phyloP scores from a whole-genome alignment of 2,888 invertebrate species.

The Leptothorax acervorum region DNA sequence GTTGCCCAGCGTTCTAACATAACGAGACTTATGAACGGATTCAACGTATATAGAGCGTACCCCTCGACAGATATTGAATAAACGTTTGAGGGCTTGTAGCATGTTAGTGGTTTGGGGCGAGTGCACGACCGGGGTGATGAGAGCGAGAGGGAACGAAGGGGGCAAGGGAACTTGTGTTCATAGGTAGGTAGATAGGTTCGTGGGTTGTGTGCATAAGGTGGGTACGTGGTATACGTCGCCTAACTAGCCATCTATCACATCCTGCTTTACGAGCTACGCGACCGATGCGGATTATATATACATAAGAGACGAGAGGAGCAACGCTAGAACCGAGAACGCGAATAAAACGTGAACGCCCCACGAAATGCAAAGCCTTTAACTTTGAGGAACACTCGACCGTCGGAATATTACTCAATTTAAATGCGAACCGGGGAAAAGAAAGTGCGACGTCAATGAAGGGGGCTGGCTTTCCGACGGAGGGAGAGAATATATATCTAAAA shows the following conservation, averaged over 20 bases:
- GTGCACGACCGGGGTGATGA: constrained; percentile 42
- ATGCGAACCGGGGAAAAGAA: constrained; percentile 69
- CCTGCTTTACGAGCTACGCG: constrained; percentile 66
- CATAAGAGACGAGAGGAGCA: constrained; percentile 33
- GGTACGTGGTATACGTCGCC: constrained; percentile 62
- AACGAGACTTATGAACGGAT: constrained; percentile 72
- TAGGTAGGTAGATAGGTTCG: constrained; percentile 61
- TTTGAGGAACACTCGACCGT: constrained; percentile 63
- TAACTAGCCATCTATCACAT: constrained; percentile 72
- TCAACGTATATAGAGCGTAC: constrained; percentile 61
- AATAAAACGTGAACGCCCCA: constrained; percentile 71
- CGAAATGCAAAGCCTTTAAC: constrained; percentile 74
- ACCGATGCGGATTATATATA: constrained; percentile 62
- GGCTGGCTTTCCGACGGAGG: constrained; percentile 34
- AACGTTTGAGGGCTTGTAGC: constrained; percentile 75
- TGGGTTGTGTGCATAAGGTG: constrained; percentile 59
- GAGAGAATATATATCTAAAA: constrained; percentile 67
- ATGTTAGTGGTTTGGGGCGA: constrained; percentile 73
- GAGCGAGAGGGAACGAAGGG: constrained; percentile 30
- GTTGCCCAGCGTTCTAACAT: constrained; percentile 67
- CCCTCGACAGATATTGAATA: constrained; percentile 77
- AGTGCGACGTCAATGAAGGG: constrained; percentile 45
- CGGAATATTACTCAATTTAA: constrained; percentile 74
- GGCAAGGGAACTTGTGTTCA: constrained; percentile 45
- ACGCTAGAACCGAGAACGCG: constrained; percentile 36